phyloP scores from a whole-genome alignment of 35 echinoderm and acorn worm species.

The Stichopus chloronotus region DNA sequence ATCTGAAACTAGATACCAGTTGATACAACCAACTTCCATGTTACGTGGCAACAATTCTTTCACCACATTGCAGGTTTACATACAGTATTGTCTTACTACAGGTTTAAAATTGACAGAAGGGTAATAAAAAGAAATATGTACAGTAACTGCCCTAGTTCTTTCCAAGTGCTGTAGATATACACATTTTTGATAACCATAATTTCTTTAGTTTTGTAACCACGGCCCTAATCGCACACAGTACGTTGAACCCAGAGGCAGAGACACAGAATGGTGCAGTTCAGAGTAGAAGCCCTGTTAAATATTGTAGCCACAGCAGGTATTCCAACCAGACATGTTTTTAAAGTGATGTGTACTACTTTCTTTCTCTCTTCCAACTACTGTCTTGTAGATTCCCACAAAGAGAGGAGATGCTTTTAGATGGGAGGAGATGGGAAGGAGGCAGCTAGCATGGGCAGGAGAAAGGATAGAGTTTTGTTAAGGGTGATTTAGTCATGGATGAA shows the following conservation, averaged over 20 bases:
- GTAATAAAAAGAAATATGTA: no score
- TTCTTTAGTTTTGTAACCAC: no score
- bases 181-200: no score
- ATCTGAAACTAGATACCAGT: not conserved
- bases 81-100: not conserved
- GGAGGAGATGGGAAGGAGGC: no score
- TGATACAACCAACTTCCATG: not conserved
- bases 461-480: no score
- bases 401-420: no score
- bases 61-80: constrained; percentile 22
- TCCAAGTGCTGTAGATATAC: no score
- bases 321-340: not conserved
- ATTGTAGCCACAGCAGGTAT: not conserved
- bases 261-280: not conserved
- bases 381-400: no score
- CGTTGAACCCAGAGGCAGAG: not conserved
- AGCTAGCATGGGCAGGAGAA: no score
- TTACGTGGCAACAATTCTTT: constrained; percentile 8
- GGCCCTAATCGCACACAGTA: not conserved
- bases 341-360: not conserved
- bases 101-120: no score
- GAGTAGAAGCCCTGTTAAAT: not conserved
- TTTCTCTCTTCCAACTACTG: no score
- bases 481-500: no score
- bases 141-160: constrained; percentile 12